Percentiles rank a stretch among this genome's conserved stretches.
Conservation (phyloP, 2,888 invertebrate species). For the Acrobasis suavella region DNA sequence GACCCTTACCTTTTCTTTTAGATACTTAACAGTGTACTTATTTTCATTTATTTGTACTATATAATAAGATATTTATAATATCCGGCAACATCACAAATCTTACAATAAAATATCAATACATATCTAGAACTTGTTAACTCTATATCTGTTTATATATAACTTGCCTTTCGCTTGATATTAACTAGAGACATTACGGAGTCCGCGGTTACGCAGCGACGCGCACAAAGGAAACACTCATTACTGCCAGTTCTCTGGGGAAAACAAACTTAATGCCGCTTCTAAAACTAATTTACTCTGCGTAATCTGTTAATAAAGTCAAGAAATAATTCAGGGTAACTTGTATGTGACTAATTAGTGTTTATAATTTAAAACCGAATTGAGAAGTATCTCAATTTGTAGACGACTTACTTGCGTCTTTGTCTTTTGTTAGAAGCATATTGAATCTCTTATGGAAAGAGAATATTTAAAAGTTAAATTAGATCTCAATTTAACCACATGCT, state of each 20-base stretch:
- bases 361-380: slow-evolving; percentile 9
- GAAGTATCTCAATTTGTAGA: neutral
- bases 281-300: slow-evolving; percentile 23
- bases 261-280: slow-evolving; percentile 44
- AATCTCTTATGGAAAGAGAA: too few species aligned
- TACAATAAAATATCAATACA: neutral
- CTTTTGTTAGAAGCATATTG: too few species aligned
- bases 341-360: slow-evolving; percentile 13
- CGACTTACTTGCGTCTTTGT: too few species aligned
- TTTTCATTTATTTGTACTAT: too few species aligned
- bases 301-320: slow-evolving; percentile 22
- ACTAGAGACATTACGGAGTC: slow-evolving; percentile 49
- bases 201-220: slow-evolving; percentile 36
- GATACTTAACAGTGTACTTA: too few species aligned
- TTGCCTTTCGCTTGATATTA: slow-evolving; percentile 43
- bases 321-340: slow-evolving; percentile 14
- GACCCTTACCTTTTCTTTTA: too few species aligned
- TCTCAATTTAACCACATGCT: too few species aligned
- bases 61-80: neutral
- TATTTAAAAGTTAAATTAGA: too few species aligned
- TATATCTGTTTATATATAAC: slow-evolving; percentile 9
- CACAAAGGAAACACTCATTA: slow-evolving; percentile 58
- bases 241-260: slow-evolving; percentile 44
- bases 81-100: neutral
- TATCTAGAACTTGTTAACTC: slow-evolving; percentile 5